Conservation (phyloP, 2,888 invertebrate genomes). For the Baronia brevicornis region DNA sequence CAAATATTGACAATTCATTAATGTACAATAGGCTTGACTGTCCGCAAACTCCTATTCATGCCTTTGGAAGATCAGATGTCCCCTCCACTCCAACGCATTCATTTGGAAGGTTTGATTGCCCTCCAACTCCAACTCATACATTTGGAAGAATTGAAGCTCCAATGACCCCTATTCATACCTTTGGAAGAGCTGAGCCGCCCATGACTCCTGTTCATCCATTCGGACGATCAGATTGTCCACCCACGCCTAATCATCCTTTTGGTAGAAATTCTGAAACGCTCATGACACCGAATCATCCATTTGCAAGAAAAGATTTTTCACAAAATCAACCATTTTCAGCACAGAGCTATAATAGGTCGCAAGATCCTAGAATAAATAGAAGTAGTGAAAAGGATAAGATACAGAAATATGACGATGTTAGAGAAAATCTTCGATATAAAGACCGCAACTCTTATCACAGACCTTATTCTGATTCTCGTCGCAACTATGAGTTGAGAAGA, state of each 20-base stretch:
- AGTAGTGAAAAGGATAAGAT: conserved; percentile 35
- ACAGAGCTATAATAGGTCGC: conserved; percentile 24
- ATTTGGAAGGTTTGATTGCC: conserved; percentile 34
- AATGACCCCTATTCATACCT: conserved; percentile 36
- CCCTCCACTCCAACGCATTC: conserved; percentile 29
- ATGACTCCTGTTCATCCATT: conserved; percentile 36
- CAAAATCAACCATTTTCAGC: conserved; percentile 18
- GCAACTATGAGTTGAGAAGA: conserved; percentile 29
- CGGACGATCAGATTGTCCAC: conserved; percentile 37
- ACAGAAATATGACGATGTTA: conserved; percentile 29
- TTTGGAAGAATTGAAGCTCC: conserved; percentile 40
- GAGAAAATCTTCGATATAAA: conserved; percentile 33
- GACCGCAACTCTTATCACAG: conserved; percentile 31
- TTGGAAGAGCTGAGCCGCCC: conserved; percentile 38
- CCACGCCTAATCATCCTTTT: conserved; percentile 42
- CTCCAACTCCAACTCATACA: conserved; percentile 33
- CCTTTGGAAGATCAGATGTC: conserved; percentile 27
- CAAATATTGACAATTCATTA: conserved; percentile 26
- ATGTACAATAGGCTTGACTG: conserved; percentile 24
- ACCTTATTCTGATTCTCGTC: conserved; percentile 26
- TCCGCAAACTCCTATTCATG: conserved; percentile 23
- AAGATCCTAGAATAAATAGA: conserved; percentile 52
- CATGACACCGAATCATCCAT: conserved; percentile 29
- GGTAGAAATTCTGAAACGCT: conserved; percentile 34
- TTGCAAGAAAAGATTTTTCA: conserved; percentile 24